Conservation (phyloP, 2,797 vertebrate genomes). For the Odontamblyopus lacepedii region DNA sequence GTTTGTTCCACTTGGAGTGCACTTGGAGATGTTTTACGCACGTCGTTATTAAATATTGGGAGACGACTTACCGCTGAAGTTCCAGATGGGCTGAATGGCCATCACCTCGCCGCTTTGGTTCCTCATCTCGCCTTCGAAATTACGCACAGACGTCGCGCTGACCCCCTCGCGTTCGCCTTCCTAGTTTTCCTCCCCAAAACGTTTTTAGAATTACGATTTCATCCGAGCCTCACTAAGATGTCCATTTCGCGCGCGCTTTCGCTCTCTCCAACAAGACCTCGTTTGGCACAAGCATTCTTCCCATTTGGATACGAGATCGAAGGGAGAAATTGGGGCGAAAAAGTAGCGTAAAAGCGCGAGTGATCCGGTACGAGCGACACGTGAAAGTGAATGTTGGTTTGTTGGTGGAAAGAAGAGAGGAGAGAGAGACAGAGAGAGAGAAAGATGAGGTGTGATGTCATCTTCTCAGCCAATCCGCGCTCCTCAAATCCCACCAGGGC, state of each 20-base stretch:
- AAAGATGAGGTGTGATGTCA: constrained; percentile 6
- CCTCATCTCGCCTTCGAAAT: neutral
- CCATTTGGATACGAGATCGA: neutral
- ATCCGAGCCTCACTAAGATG: constrained; percentile 2
- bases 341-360: neutral
- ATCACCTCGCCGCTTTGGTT: constrained; percentile 3
- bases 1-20: neutral
- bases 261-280: neutral
- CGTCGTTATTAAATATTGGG: too few species aligned
- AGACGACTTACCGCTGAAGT: constrained; percentile 14
- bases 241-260: constrained; percentile 2
- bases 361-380: neutral
- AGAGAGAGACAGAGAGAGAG: neutral
- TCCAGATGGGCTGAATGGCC: constrained; percentile 7
- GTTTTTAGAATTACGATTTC: neutral
- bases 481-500: neutral
- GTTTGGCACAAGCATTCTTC: neutral
- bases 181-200: neutral
- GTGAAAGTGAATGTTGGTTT: constrained; percentile 4
- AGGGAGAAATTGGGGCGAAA: neutral
- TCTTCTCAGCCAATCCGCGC: constrained; percentile 4
- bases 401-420: neutral
- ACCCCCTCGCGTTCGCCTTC: too few species aligned
- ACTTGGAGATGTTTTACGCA: neutral
- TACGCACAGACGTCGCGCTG: neutral